A percentile compares a stretch with the other conserved stretches of the same genome.
Conservation (phyloP, 2,113 vertebrate genomes). For the Papio anubis region DNA sequence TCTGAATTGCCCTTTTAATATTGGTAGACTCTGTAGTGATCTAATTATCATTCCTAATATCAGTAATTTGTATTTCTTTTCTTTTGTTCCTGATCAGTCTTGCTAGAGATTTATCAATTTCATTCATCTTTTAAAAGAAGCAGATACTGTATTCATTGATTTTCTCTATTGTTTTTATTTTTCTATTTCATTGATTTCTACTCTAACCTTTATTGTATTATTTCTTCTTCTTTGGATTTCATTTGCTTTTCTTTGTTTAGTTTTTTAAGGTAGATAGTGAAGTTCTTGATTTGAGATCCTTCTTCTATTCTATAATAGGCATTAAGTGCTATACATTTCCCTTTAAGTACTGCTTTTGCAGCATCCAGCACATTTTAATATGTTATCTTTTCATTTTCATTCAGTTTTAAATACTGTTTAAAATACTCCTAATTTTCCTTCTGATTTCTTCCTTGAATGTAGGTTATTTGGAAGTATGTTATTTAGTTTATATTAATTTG, state of each 20-base stretch:
- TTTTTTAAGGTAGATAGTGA: background rate
- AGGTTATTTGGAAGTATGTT: background rate
- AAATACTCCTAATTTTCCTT: background rate
- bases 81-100: background rate
- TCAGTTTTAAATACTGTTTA: background rate
- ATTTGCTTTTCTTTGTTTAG: background rate
- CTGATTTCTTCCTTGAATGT: background rate
- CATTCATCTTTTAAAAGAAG: background rate
- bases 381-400: background rate
- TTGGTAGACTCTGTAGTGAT: background rate
- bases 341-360: background rate
- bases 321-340: background rate
- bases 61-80: background rate
- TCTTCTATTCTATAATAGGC: background rate
- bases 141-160: background rate
- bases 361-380: background rate
- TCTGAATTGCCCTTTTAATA: background rate
- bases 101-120: background rate
- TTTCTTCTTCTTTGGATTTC: background rate
- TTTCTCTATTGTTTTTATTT: background rate
- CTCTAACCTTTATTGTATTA: background rate
- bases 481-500: background rate
- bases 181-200: background rate
- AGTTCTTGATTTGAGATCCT: background rate
- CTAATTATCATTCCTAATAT: background rate